A percentile compares a stretch with the other conserved stretches of the same genome.
phyloP scores from a whole-genome alignment of 1,140 invertebrate species.

The Atta texana region DNA sequence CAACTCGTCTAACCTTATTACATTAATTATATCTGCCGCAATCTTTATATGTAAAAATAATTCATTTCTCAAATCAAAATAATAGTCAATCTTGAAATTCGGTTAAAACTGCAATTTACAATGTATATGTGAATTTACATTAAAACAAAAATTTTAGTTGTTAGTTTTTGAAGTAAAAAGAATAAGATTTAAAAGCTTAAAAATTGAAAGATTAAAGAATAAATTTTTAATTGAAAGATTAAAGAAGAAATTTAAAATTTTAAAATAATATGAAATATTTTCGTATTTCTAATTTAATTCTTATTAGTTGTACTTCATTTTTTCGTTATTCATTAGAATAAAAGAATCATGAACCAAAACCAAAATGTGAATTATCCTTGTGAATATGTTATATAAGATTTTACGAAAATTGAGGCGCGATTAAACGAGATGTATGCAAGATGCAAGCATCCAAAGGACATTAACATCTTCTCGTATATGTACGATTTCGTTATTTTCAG shows the following conservation, averaged over 20 bases:
- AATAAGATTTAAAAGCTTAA: background rate
- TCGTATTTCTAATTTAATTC: background rate
- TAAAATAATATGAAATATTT: background rate
- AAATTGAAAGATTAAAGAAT: too few species aligned
- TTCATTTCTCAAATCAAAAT: slow-evolving; percentile 2
- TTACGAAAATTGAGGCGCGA: background rate
- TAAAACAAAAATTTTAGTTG: background rate
- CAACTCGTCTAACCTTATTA: slow-evolving; percentile 9
- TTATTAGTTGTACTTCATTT: background rate
- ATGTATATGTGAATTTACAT: background rate
- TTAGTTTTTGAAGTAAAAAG: background rate
- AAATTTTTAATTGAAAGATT: too few species aligned
- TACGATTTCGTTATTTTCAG: background rate
- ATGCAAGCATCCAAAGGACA: background rate
- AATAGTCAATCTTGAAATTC: slow-evolving; percentile 18
- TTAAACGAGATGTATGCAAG: slow-evolving; percentile 21
- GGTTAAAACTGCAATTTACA: background rate
- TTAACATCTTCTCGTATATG: background rate
- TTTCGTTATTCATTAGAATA: background rate
- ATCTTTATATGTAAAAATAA: slow-evolving; percentile 22
- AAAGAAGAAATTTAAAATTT: background rate
- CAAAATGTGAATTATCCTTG: background rate
- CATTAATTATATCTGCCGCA: slow-evolving; percentile 35
- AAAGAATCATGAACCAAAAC: background rate
- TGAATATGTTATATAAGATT: background rate